These are phyloP conservation scores for Pachycephala philippinensis DNA, from an alignment of 2,113 vertebrate species.

Conservation along the genomic window DNA sequence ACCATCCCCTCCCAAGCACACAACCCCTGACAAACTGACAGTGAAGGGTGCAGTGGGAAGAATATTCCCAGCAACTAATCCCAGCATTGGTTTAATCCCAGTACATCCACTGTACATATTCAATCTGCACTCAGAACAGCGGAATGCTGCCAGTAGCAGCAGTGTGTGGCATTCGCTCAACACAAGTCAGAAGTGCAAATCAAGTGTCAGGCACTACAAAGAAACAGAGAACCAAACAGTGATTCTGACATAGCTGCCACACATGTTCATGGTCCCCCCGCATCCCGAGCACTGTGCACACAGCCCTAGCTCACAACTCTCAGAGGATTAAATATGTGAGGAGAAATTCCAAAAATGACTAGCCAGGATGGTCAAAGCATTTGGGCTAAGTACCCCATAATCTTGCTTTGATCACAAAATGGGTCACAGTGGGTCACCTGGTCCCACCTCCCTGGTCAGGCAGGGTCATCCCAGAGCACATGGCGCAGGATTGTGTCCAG, in stretches of 20 bases:
- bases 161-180: not conserved
- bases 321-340: not conserved
- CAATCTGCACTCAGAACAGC: not conserved
- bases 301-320: not conserved
- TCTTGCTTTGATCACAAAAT: not conserved
- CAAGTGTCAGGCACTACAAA: not conserved
- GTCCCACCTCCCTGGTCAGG: not conserved
- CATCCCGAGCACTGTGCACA: rapidly evolving
- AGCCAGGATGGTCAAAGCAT: not conserved
- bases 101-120: not conserved
- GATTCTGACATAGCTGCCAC: not conserved
- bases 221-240: not conserved
- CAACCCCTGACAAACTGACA: not conserved
- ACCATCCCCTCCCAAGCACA: not conserved
- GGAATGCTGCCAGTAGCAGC: not conserved
- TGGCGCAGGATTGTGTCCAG: not conserved
- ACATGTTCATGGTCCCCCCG: rapidly evolving
- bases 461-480: not conserved
- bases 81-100: not conserved
- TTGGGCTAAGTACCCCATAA: not conserved
- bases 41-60: not conserved
- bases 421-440: not conserved
- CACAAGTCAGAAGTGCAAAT: not conserved
- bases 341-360: not conserved
- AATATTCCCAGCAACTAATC: not conserved